Conservation (phyloP, 2,797 vertebrate genomes). For the Neosilurus hyrtlii region DNA sequence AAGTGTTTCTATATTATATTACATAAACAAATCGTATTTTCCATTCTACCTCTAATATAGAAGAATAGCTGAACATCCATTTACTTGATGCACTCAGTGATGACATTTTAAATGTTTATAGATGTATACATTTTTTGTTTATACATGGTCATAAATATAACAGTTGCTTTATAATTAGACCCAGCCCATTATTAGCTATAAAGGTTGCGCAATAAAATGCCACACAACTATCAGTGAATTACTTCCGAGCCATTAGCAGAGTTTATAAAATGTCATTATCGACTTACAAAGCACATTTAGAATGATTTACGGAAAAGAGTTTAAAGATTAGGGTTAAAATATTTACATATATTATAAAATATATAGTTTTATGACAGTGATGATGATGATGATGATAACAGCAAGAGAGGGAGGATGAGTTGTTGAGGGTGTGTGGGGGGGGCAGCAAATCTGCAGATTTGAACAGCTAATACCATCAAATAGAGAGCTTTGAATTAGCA, state of each 20-base stretch:
- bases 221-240: background rate
- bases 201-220: background rate
- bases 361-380: background rate
- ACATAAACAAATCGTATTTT: background rate
- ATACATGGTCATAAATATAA: background rate
- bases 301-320: background rate
- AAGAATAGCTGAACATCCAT: background rate
- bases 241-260: background rate
- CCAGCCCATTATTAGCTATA: background rate
- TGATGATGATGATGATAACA: background rate
- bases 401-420: background rate
- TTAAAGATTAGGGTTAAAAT: background rate
- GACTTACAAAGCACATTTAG: background rate
- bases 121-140: background rate
- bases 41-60: background rate
- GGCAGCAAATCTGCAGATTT: constrained; percentile 21
- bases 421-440: background rate
- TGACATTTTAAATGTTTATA: background rate
- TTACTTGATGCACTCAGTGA: background rate
- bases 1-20: background rate
- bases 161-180: background rate
- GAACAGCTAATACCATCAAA: constrained; percentile 22
- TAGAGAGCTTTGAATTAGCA: constrained; percentile 7
- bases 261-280: background rate
- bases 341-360: no score